These are phyloP conservation scores for Xylota segnis DNA, from an alignment of 2,888 invertebrate species.

Conservation along the genomic window DNA sequence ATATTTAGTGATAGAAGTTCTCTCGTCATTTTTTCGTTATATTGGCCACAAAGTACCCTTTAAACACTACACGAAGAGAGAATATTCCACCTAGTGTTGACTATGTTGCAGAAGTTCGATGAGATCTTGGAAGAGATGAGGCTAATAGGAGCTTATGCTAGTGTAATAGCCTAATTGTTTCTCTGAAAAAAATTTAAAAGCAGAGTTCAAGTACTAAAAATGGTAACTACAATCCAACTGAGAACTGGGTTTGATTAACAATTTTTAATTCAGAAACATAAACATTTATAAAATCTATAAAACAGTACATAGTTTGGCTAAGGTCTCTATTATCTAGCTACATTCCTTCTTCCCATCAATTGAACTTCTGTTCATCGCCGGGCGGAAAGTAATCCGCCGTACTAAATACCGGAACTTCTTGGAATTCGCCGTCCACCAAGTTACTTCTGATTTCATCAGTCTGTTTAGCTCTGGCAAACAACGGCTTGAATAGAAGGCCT, in stretches of 20 bases:
- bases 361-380: background rate
- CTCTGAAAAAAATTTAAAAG: too few species aligned
- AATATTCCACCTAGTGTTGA: too few species aligned
- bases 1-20: too few species aligned
- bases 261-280: constrained; percentile 31
- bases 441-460: constrained; percentile 78
- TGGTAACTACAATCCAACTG: too few species aligned
- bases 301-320: constrained; percentile 20
- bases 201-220: too few species aligned
- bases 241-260: background rate
- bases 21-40: too few species aligned
- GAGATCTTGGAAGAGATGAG: too few species aligned
- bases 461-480: constrained; percentile 83
- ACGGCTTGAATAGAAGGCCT: constrained; percentile 86
- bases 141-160: too few species aligned
- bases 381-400: constrained; percentile 81
- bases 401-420: constrained; percentile 82
- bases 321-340: constrained; percentile 22
- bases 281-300: constrained; percentile 32
- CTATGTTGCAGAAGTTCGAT: too few species aligned
- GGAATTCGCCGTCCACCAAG: constrained; percentile 81
- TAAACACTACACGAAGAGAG: too few species aligned
- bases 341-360: background rate
- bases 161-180: too few species aligned
- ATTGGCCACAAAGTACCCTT: too few species aligned